Base-by-base conservation (phyloP, 2,888 invertebrate species). In the Pharmacophagus antenor region DNA sequence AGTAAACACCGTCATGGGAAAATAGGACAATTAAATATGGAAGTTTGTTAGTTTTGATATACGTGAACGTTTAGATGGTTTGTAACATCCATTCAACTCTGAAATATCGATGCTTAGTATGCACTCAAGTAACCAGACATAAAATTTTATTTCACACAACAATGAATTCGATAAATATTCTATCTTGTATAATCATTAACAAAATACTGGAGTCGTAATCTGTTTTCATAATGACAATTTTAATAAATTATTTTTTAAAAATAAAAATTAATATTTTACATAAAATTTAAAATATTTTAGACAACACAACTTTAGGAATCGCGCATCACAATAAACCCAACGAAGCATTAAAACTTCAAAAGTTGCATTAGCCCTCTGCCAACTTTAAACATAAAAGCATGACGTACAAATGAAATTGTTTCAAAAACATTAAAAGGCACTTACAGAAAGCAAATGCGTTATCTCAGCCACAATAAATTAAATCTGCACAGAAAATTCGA, bases 371-470 rank as follows among this genome's bases (percentile, higher is more conserved):
- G 31, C 46, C 55, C 47, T 46, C 21, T 31, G 27, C 21, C 12
- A 55, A 55, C 55, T 55, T 46, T 10, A 31, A 6, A 47, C 55
- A 31, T 55, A 44, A 55, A 54, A 54, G 27, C 54, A 10, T n/a
- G n/a, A 21, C 55, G 21, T 47, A 47, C 46, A 47, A 54, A 44
- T 54, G 54, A 54, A 54, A 46, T 54, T 46, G 46, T 54, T 54
- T 54, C 23, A 54, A 54, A 54, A 54, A 54, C 54, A 54, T 46
- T 54, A 54, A 54, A 54, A 54, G 20, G 54, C 46, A 54, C 54
- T 54, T 27, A 27, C 25, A n/a, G 25, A 17, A 21, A 27, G 46
- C n/a, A 31, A 18, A 53, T 17, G 22, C 42, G 2, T 17, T 22
- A 37, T n/a, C 42, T 23, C 42, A 42, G 0, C 21, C 4, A 2